These are phyloP conservation scores for Bufo bufo DNA, from an alignment of 2,113 vertebrate species.

Conservation along the genomic window DNA sequence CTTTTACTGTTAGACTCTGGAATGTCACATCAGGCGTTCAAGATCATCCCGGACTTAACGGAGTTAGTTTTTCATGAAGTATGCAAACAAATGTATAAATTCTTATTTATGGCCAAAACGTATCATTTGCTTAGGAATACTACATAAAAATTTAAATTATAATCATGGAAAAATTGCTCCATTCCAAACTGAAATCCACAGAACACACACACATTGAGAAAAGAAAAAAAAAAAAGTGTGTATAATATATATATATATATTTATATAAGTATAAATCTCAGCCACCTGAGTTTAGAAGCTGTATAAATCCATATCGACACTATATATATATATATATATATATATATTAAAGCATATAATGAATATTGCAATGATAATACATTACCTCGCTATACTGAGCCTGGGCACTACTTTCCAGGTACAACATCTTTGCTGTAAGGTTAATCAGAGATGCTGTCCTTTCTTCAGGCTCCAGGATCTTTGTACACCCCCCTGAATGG, in stretches of 20 bases:
- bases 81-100: not conserved
- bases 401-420: conserved; percentile 95
- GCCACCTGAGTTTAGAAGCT: not conserved
- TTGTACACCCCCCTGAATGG: conserved; percentile 79
- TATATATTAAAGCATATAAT: not conserved
- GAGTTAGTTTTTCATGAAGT: not conserved
- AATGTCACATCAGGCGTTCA: conserved; percentile 69
- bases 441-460: conserved; percentile 95
- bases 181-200: too few species aligned
- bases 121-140: not conserved
- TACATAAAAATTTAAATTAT: not conserved
- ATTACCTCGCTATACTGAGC: conserved; percentile 98
- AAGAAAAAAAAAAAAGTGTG: not conserved
- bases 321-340: not conserved
- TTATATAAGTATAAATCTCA: not conserved
- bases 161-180: not conserved
- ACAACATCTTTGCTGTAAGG: conserved; percentile 99
- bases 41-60: not conserved
- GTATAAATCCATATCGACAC: not conserved
- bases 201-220: not conserved
- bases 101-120: not conserved
- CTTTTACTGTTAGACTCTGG: conserved; percentile 67
- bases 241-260: not conserved
- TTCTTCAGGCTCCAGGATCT: conserved; percentile 97
- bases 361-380: conserved; percentile 7